These are phyloP conservation scores for Rafetus swinhoei DNA, from an alignment of 2,113 vertebrate species.

Conservation along the genomic window DNA sequence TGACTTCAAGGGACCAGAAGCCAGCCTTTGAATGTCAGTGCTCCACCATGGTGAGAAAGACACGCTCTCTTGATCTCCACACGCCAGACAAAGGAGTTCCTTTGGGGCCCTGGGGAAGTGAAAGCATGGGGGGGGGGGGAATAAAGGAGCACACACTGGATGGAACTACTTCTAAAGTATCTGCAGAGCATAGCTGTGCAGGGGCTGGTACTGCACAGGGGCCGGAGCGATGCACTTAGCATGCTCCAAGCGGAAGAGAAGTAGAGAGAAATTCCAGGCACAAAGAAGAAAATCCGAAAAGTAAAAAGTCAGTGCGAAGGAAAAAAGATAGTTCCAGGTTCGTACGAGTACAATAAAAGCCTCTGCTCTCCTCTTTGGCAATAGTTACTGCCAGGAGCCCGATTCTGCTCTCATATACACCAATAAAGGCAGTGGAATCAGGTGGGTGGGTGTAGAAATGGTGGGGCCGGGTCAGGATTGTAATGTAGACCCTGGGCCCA, in stretches of 20 bases:
- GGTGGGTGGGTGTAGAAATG: neutral
- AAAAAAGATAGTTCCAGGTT: neutral
- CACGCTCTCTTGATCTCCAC: neutral
- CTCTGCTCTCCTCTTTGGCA: neutral
- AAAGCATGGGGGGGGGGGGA: neutral
- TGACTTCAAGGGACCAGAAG: neutral
- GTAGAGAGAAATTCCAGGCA: neutral
- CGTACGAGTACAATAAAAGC: neutral
- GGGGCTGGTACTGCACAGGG: fast-evolving
- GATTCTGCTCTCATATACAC: neutral
- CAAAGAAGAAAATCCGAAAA: neutral
- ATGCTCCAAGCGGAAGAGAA: fast-evolving
- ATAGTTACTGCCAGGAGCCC: neutral
- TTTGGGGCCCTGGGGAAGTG: neutral
- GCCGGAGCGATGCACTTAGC: neutral
- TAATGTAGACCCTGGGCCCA: neutral
- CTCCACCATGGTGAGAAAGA: neutral
- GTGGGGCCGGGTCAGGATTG: neutral
- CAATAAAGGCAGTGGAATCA: neutral
- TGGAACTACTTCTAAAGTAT: neutral
- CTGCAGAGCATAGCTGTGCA: neutral
- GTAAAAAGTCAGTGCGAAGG: neutral
- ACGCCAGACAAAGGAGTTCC: fast-evolving
- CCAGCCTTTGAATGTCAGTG: neutral
- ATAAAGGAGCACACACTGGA: neutral